Evolutionary conservation across 2,113 vertebrate species (phyloP).

Genomic region (Bubalus kerabau): DNA sequence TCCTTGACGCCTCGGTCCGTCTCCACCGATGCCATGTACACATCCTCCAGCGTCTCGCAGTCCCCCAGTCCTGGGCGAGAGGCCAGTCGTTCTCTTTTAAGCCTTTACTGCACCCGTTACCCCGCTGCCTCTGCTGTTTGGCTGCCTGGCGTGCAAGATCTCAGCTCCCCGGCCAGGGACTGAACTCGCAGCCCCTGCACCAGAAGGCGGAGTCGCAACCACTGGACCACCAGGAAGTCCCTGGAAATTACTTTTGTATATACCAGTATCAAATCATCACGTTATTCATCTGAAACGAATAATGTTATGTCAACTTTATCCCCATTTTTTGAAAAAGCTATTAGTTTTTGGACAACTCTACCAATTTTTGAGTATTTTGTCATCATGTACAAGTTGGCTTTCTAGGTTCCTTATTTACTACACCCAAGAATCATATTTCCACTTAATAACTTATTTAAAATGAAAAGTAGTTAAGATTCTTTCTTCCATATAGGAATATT

Average conservation of each 20-base stretch:
- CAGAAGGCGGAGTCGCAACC: background rate
- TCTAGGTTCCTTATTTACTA: background rate
- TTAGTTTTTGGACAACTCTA: background rate
- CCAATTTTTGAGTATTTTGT: background rate
- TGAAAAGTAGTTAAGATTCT: background rate
- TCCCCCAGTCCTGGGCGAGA: constrained; percentile 69
- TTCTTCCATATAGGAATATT: background rate
- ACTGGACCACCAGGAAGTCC: background rate
- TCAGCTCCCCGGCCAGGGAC: background rate
- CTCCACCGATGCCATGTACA: constrained; percentile 93
- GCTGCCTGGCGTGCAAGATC: background rate
- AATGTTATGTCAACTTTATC: background rate
- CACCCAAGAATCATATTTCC: background rate
- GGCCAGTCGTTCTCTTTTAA: too few species aligned
- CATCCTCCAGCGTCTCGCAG: constrained; percentile 90
- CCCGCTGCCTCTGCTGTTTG: background rate
- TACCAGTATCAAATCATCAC: background rate
- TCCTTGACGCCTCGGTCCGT: constrained; percentile 93
- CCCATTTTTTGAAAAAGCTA: background rate
- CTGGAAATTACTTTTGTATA: background rate
- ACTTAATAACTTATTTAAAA: background rate
- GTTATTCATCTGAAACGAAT: background rate
- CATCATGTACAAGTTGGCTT: background rate
- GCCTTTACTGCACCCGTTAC: background rate
- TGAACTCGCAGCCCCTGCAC: background rate